Evolutionary conservation across 1,140 invertebrate genomes (phyloP).

Genomic region (Drosophila ambigua): DNA sequence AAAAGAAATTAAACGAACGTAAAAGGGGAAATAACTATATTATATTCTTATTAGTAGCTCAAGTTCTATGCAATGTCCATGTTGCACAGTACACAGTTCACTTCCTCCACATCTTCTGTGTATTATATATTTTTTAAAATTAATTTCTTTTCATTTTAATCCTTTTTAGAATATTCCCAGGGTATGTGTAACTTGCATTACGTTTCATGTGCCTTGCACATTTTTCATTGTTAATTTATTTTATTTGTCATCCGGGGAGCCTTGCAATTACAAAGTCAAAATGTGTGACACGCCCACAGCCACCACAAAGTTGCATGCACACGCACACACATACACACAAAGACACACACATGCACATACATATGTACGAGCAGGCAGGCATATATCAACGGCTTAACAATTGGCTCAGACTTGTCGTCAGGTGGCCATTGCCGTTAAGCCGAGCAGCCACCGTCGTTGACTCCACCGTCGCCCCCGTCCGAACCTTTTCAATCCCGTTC

Average conservation of each 20-base stretch:
- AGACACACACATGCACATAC: neutral
- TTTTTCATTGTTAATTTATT: slow-evolving; percentile 65
- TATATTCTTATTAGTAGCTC: too few relatives aligned
- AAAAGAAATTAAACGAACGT: too few relatives aligned
- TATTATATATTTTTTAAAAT: too few relatives aligned
- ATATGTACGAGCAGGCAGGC: slow-evolving; percentile 1
- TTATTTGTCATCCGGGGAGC: slow-evolving; percentile 33
- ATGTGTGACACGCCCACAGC: slow-evolving; percentile 51
- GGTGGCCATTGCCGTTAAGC: slow-evolving; percentile 66
- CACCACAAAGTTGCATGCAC: slow-evolving; percentile 14
- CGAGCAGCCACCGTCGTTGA: neutral
- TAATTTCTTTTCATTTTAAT: too few relatives aligned
- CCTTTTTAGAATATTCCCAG: too few relatives aligned
- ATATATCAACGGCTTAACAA: slow-evolving; percentile 81
- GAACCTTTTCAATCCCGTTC: neutral
- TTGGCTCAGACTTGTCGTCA: slow-evolving; percentile 76
- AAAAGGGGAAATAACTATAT: too few relatives aligned
- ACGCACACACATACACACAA: slow-evolving; percentile 17
- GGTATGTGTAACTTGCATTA: too few relatives aligned
- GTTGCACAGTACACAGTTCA: too few relatives aligned
- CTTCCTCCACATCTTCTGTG: too few relatives aligned
- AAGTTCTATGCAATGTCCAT: too few relatives aligned
- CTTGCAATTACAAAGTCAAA: slow-evolving; percentile 59
- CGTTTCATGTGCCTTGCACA: slow-evolving; percentile 20
- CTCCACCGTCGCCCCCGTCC: neutral